Conservation (phyloP, 2,797 vertebrate species). For the Champsocephalus gunnari region DNA sequence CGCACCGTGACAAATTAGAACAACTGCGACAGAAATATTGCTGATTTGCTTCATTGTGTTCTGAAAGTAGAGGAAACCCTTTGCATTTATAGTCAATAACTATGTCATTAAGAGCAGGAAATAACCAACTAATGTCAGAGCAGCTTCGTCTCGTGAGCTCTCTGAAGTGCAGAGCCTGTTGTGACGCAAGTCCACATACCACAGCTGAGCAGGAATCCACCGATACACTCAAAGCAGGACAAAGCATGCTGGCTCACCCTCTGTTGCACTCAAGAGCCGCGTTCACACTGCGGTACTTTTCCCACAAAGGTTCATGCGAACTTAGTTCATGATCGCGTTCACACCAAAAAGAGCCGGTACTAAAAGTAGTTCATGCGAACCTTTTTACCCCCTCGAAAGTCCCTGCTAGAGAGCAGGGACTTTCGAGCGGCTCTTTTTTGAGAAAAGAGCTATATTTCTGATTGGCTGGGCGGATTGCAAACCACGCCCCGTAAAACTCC, state of each 20-base stretch:
- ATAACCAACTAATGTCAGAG: conserved; percentile 46
- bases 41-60: conserved; percentile 4
- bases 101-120: conserved; percentile 25
- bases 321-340: too few relatives aligned
- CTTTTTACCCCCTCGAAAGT: too few relatives aligned
- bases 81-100: conserved; percentile 36
- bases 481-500: too few relatives aligned
- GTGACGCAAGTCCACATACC: conserved; percentile 64
- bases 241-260: conserved; percentile 45
- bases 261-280: neutral
- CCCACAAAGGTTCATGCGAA: too few relatives aligned
- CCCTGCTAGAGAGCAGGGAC: too few relatives aligned
- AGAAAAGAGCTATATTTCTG: too few relatives aligned
- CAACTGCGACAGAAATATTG: conserved; percentile 2
- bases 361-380: too few relatives aligned
- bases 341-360: too few relatives aligned
- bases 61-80: conserved; percentile 26
- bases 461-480: too few relatives aligned
- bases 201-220: conserved; percentile 41
- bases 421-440: too few relatives aligned
- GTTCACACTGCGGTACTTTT: too few relatives aligned
- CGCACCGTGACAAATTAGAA: conserved; percentile 34
- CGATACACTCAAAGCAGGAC: conserved; percentile 17
- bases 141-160: conserved; percentile 34
- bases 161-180: conserved; percentile 36